These are phyloP conservation scores for Apocrypta bakeri DNA, from an alignment of 1,140 invertebrate species.

Conservation along the genomic window DNA sequence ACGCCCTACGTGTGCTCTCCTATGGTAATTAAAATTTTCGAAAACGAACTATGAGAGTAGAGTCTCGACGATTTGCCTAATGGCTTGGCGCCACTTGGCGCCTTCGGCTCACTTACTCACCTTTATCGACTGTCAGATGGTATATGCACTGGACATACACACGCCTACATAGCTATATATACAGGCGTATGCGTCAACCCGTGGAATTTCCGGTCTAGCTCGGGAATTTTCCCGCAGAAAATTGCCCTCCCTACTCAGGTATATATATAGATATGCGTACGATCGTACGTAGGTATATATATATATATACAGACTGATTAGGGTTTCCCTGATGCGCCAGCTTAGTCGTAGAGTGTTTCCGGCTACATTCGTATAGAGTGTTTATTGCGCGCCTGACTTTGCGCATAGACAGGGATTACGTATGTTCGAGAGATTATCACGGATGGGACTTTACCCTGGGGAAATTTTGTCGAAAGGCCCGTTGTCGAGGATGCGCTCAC, in stretches of 20 bases:
- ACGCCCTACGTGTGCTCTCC: neutral
- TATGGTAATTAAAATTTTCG: slow-evolving; percentile 47
- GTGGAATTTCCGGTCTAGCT: slow-evolving; percentile 16
- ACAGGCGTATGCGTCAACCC: neutral
- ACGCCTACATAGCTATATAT: no score
- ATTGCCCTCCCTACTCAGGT: slow-evolving; percentile 23
- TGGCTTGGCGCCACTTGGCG: slow-evolving; percentile 31
- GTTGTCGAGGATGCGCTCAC: neutral
- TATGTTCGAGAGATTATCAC: neutral
- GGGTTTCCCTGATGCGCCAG: slow-evolving; percentile 17
- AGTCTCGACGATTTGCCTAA: slow-evolving; percentile 38
- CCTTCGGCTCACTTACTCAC: neutral
- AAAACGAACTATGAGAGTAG: neutral
- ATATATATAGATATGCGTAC: neutral
- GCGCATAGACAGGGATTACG: neutral
- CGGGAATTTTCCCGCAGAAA: slow-evolving; percentile 30
- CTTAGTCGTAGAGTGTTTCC: neutral
- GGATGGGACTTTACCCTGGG: neutral
- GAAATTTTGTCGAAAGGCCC: no score
- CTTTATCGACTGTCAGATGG: slow-evolving; percentile 19
- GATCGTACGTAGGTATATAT: slow-evolving; percentile 34
- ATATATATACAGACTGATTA: neutral
- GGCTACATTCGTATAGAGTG: neutral
- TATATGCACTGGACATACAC: no score
- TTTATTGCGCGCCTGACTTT: neutral